Conservation (phyloP, 2,888 invertebrate genomes). For the Nephrotoma flavescens region DNA sequence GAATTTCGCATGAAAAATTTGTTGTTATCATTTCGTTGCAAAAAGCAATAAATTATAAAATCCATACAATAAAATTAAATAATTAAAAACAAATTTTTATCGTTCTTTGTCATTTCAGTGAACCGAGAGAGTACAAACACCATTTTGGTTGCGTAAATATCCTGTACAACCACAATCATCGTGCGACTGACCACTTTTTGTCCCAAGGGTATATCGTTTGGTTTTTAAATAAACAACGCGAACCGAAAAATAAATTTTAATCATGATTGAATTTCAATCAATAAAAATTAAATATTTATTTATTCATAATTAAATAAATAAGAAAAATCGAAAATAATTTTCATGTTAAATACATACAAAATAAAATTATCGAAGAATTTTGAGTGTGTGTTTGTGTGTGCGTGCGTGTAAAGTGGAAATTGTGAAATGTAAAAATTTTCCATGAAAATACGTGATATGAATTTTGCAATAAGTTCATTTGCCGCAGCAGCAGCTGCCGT, state of each 20-base stretch:
- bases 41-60: not conserved
- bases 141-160: not conserved
- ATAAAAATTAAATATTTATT: not conserved
- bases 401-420: not conserved
- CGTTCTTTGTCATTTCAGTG: not conserved
- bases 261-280: not conserved
- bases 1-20: no score
- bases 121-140: not conserved
- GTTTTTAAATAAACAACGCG: no score
- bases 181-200: not conserved
- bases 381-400: not conserved
- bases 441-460: not conserved
- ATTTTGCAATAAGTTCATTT: not conserved
- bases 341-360: not conserved
- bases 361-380: not conserved
- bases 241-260: not conserved
- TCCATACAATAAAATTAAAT: not conserved
- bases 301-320: not conserved
- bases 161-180: not conserved
- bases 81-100: not conserved
- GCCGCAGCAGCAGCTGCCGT: not conserved
- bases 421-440: not conserved
- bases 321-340: not conserved
- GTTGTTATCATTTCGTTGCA: no score
- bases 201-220: not conserved